Percentiles rank a stretch among this genome's conserved stretches.
phyloP scores from a whole-genome alignment of 2,888 invertebrate genomes.

The Orthosia incerta region DNA sequence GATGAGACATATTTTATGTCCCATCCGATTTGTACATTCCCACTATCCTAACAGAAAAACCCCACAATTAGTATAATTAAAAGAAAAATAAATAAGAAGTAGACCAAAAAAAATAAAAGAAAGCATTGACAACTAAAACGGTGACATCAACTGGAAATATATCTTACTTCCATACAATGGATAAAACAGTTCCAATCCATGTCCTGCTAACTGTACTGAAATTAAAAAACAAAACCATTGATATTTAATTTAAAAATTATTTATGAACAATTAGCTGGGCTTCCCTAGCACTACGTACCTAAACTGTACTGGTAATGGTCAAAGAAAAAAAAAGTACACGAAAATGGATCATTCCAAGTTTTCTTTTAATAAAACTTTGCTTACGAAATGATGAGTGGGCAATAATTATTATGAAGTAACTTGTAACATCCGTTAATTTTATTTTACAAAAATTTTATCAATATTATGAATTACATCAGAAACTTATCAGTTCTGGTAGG shows the following conservation, averaged over 20 bases:
- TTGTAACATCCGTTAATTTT: neutral
- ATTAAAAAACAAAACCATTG: conserved; percentile 74
- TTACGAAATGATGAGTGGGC: too few species aligned
- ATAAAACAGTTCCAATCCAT: conserved; percentile 85
- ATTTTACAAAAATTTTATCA: too few species aligned
- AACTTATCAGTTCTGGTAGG: conserved; percentile 1
- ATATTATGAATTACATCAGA: neutral
- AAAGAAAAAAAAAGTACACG: neutral
- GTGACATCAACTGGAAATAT: conserved; percentile 69
- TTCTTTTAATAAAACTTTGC: neutral
- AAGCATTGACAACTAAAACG: conserved; percentile 45
- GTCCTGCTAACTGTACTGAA: conserved; percentile 86
- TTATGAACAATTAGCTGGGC: conserved; percentile 7
- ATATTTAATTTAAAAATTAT: conserved; percentile 45
- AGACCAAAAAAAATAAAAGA: conserved; percentile 37
- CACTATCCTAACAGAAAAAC: neutral
- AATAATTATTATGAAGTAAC: neutral
- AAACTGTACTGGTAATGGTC: too few species aligned
- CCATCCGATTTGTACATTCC: neutral
- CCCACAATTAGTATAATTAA: conserved; percentile 17
- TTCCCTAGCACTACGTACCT: too few species aligned
- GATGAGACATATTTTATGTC: neutral
- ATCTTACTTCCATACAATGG: conserved; percentile 88
- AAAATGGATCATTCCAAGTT: neutral
- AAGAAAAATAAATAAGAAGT: conserved; percentile 44